Evolutionary conservation across 1,140 invertebrate species (phyloP), one percentile per base, ranked within the genome.

Genomic region (Scylla paramamosain): DNA sequence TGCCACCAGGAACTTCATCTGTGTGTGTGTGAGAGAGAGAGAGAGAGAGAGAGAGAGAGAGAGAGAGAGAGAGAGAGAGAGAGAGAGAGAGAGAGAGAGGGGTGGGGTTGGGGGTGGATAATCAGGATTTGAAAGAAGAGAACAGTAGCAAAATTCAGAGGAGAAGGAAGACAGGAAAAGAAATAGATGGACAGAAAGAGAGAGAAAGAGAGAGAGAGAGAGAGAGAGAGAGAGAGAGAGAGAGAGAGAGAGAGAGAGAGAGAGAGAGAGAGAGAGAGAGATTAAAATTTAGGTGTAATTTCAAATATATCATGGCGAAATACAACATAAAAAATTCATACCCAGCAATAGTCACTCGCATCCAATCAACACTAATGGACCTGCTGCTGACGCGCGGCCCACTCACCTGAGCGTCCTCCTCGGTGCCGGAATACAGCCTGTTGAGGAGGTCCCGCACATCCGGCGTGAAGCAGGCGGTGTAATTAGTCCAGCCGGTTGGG

Each of bases 401-500:
- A 14, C 92, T 91, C 83, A 97, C 97, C 96, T 97, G 96, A 25
- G 97, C 97, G 8, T 97, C 97, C 29, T 97, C 97, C 25, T 97
- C 97, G 29, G 97, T 97, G 16, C 97, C 97, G 7, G 97, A 97
- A 93, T 98, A 97, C 82, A 98, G 97, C 96, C 98, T 98, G 39
- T 97, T 97, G 52, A 98, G 97, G 0, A 98, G 96, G 0, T 97
- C 97, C 25, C 97, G 97, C 52, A 98, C 97, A 96, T 98, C 98
- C 0, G 98, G 97, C 1, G 98, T 98, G 96, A 98, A 98, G 96
- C 99, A 99, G 0, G 98, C 97, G 0, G 98, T 98, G 96, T 98
- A 99, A 97, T 99, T 98, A 7, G 98, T 99, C 98, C 98, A 99
- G 0, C 98, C 98, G 8, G 31, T 52, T 12, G 59, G 29, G 28